A percentile compares a stretch with the other conserved stretches of the same genome.
Evolutionary conservation across 2,113 vertebrate species (phyloP).

Genomic region (Prionailurus bengalensis): DNA sequence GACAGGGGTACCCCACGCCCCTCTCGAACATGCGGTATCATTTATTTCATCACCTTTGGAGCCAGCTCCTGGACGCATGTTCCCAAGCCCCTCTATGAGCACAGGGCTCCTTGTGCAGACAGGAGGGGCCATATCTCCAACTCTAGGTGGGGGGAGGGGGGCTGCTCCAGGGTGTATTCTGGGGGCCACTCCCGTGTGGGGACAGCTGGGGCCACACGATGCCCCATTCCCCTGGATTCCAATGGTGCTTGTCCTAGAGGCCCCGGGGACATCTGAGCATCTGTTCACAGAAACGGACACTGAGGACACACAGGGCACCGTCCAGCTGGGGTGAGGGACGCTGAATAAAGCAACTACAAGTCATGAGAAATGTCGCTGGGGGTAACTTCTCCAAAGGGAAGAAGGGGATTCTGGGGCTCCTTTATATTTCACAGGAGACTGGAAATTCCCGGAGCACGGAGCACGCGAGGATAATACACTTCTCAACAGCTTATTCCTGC

Average conservation of each 20-base stretch:
- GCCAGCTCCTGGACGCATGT: neutral
- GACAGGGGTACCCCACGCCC: too few species aligned
- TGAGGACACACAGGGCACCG: neutral
- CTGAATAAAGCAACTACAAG: neutral
- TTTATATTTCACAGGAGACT: too few species aligned
- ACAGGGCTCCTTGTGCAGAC: neutral
- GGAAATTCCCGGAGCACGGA: neutral
- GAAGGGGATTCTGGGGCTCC: rapidly evolving
- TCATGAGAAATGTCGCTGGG: neutral
- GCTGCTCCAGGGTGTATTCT: neutral
- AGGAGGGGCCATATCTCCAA: rapidly evolving
- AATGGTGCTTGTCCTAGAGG: neutral
- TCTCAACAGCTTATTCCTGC: neutral
- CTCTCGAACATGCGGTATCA: neutral
- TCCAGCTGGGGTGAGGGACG: neutral
- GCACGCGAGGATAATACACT: too few species aligned
- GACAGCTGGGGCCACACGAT: neutral
- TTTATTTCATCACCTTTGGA: too few species aligned
- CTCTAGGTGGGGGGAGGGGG: neutral
- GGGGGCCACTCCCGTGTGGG: neutral
- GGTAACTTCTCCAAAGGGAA: neutral
- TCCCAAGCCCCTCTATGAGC: neutral
- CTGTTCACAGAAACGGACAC: neutral
- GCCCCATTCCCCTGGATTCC: neutral
- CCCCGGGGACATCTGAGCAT: neutral